Evolutionary conservation across 1,140 invertebrate genomes (phyloP), one percentile per base, ranked within the genome.

Genomic region (Lucilia cuprina): DNA sequence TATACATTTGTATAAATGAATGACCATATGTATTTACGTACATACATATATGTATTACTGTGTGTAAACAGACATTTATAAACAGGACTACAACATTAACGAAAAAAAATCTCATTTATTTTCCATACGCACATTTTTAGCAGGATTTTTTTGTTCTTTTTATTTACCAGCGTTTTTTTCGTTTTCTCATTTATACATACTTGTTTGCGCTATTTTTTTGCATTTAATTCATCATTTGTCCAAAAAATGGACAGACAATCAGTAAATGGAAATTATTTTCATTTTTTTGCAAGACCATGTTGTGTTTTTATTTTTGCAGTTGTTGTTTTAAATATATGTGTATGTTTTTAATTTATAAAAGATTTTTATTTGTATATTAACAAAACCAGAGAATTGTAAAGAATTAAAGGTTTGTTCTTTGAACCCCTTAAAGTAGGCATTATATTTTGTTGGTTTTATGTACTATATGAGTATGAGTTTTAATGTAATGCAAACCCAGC

Each of bases 51-150:
- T 60, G 55, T 60, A 17, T 30, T 30, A 30, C 25, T 30, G 25
- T 34, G 5, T 34, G 74, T 41, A 80, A 50, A 80, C 77, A 80
- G 77, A 70, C 77, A 80, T 19, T 21, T 21, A 12, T 17, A 49
- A 34, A 13, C 50, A 55, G 50, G 19, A 80, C 41, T 47, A 21
- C 35, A 47, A 78, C n/a, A 47, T 47, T 9, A 78, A 78, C 14
- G n/a, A n/a, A 60, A 55, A 82, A 82, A 82, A 82, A 65, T 65
- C 60, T 65, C 82, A 65, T 82, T 82, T 60, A 65, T 82, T 82
- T 82, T 82, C 55, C 41, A 82, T 65, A 82, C 60, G 82, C 50
- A 80, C 41, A 80, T 80, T 80, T 80, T 49, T 80, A 80, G 77
- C 41, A 80, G 49, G n/a, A 47, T 80, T 21, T 80, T 80, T 70